Conservation (phyloP, 2,113 vertebrate genomes). For the Oenanthe melanoleuca region DNA sequence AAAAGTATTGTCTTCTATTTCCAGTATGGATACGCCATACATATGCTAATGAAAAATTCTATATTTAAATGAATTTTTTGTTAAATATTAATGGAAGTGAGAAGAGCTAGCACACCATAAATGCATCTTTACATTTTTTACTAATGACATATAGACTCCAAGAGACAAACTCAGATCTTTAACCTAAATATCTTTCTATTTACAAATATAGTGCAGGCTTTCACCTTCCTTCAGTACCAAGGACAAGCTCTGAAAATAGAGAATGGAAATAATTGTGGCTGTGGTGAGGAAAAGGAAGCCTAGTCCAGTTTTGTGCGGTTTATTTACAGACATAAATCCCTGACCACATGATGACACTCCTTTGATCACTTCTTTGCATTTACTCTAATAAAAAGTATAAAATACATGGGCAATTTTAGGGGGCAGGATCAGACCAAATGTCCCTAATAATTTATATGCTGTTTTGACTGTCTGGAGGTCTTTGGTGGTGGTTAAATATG, state of each 20-base stretch:
- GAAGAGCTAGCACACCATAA: not conserved
- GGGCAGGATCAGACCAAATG: not conserved
- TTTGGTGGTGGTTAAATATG: not conserved
- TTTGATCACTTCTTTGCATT: not conserved
- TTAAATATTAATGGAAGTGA: not conserved
- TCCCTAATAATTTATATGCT: not conserved
- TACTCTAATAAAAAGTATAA: not conserved
- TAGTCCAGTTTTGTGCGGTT: not conserved
- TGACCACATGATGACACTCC: not conserved
- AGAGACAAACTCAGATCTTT: not conserved
- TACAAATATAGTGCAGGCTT: not conserved
- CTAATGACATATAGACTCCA: conserved; percentile 1
- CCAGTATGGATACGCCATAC: not conserved
- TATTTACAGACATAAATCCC: not conserved
- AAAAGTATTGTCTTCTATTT: not conserved
- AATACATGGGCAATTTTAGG: not conserved
- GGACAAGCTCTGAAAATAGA: not conserved
- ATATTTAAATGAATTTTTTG: not conserved
- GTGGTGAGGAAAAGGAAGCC: not conserved
- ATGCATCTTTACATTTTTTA: not conserved
- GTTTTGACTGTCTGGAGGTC: not conserved
- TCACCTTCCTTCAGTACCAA: not conserved
- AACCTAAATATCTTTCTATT: not conserved
- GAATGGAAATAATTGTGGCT: not conserved
- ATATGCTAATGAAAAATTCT: not conserved